Base-by-base conservation (phyloP, 2,113 vertebrate genomes). In the Dicentrarchus labrax region DNA sequence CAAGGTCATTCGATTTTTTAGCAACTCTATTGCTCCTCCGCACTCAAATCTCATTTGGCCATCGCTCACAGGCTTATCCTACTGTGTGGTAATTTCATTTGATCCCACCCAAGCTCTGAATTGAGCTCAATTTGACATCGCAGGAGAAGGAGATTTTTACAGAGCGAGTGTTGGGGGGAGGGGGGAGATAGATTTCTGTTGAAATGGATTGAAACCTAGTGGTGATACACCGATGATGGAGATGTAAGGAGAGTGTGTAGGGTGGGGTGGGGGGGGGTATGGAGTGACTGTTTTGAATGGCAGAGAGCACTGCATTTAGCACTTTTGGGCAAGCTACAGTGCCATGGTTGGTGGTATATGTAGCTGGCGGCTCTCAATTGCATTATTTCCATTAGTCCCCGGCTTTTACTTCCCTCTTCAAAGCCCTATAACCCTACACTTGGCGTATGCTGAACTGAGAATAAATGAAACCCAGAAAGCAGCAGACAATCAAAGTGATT, bases 41-140 rank as follows among this genome's bases (percentile, higher is more conserved):
- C 62, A 64, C 60, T 86, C 87, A 80, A 86, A 92, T 91, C 82
- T 93, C 66, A 92, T 91, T 92, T 87, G 75, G 53, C 54, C 47
- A 60, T 70, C 16, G 7, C 72, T 84, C 59, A 50, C 65, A 73
- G 87, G 80, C 79, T 86, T 65, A 75, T 80, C 81, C 72, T 21
- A 41, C 87, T 83, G 83, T 69, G 81, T n/a, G 48, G 76, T 91
- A 85, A 88, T 91, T 89, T 82, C 36, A 88, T 88, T 79, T 86
- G 62, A 75, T 84, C 60, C 74, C 59, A 76, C 68, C 41, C 24
- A 43, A 84, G 75, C 72, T 74, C 43, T 2, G 6, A 36, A 59
- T 22, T 39, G 50, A 39, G 65, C 53, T 78, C 39, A 48, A 45
- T 85, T 69, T 76, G 69, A 77, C 73, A 76, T 51, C 2, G 47